Conservation (phyloP, 2,113 vertebrate species). For the Hassar affinis region DNA sequence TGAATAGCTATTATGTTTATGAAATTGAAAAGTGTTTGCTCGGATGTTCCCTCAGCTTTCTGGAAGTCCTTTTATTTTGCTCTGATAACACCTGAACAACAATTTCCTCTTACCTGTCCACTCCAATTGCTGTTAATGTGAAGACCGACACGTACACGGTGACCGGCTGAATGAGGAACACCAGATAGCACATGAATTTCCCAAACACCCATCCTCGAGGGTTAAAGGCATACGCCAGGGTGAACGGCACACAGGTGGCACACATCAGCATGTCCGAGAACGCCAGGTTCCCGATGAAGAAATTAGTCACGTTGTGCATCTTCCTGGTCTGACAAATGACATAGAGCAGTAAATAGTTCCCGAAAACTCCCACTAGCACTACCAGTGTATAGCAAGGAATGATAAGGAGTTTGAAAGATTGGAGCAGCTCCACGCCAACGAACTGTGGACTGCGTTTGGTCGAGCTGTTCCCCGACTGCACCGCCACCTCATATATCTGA, state of each 20-base stretch:
- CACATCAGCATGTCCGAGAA: slow-evolving; percentile 91
- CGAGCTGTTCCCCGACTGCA: slow-evolving; percentile 67
- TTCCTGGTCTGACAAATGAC: slow-evolving; percentile 84
- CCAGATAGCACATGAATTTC: slow-evolving; percentile 84
- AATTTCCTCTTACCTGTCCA: slow-evolving; percentile 77
- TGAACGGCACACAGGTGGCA: slow-evolving; percentile 83
- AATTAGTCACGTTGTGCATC: slow-evolving; percentile 90
- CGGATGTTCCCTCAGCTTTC: no score
- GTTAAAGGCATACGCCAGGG: slow-evolving; percentile 83
- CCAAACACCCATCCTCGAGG: slow-evolving; percentile 85
- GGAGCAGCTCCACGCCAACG: slow-evolving; percentile 79
- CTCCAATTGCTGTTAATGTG: slow-evolving; percentile 83
- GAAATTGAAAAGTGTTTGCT: no score
- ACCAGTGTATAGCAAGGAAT: slow-evolving; percentile 84
- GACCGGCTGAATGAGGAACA: slow-evolving; percentile 85
- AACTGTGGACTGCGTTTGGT: slow-evolving; percentile 74
- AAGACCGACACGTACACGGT: slow-evolving; percentile 87
- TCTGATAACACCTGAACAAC: background rate
- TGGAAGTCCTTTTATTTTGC: no score
- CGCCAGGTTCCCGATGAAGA: slow-evolving; percentile 86
- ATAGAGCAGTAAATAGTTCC: slow-evolving; percentile 84
- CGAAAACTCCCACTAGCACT: slow-evolving; percentile 78
- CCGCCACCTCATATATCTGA: slow-evolving; percentile 65
- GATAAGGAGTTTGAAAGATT: slow-evolving; percentile 83
- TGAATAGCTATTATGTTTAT: no score